Percentiles rank a stretch among this genome's conserved stretches.
These are phyloP conservation scores for Blastobasis lacticolella DNA, from an alignment of 2,888 invertebrate genomes.

Conservation along the genomic window DNA sequence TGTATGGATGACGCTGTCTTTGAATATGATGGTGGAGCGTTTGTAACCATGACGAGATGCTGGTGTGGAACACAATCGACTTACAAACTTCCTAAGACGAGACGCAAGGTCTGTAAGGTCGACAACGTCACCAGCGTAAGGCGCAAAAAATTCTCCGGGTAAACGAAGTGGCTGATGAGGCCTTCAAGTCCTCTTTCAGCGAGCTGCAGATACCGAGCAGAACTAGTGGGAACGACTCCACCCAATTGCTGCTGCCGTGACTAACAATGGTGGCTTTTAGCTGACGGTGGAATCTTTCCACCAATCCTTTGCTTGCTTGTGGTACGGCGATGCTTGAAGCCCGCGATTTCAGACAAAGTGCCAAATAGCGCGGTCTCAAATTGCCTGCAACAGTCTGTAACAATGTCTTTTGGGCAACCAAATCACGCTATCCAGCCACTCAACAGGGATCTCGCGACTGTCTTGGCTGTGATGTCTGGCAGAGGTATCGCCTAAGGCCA, in stretches of 20 bases:
- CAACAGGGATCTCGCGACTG: slow-evolving; percentile 31
- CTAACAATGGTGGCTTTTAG: slow-evolving; percentile 12
- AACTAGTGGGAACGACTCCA: slow-evolving; percentile 5
- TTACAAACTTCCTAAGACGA: no score
- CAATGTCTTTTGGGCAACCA: slow-evolving; percentile 23
- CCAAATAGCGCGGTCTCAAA: no score
- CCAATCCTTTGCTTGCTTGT: slow-evolving; percentile 13
- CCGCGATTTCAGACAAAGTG: background rate
- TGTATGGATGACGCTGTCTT: no score
- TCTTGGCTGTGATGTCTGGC: slow-evolving; percentile 34
- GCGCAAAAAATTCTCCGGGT: slow-evolving; percentile 18
- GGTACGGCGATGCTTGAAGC: slow-evolving; percentile 8
- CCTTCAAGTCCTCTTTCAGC: slow-evolving; percentile 12
- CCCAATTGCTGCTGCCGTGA: slow-evolving; percentile 4
- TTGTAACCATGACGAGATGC: no score
- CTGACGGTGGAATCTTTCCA: slow-evolving; percentile 15
- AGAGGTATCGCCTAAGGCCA: background rate
- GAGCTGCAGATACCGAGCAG: slow-evolving; percentile 8
- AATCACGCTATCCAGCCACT: slow-evolving; percentile 18
- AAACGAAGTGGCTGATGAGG: slow-evolving; percentile 22
- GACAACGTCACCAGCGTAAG: background rate
- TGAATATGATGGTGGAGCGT: no score
- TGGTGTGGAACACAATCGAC: no score
- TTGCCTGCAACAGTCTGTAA: no score
- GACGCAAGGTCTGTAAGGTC: background rate